phyloP scores from a whole-genome alignment of 2,797 vertebrate genomes.

The Propithecus deckenii region DNA sequence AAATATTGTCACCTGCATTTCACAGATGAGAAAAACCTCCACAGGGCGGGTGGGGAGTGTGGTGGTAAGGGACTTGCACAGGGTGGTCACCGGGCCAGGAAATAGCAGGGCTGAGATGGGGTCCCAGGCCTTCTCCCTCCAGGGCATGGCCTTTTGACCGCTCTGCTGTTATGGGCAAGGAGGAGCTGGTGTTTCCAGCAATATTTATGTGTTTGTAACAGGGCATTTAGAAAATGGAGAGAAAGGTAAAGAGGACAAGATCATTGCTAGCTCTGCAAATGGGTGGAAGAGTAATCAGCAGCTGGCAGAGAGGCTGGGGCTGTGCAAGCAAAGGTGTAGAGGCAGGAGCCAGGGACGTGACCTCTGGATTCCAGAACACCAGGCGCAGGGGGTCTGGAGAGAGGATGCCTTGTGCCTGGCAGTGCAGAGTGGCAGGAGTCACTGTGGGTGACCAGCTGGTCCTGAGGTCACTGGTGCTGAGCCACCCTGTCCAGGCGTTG shows the following conservation, averaged over 20 bases:
- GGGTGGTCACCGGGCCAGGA: neutral
- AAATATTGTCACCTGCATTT: neutral
- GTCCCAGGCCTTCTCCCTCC: neutral
- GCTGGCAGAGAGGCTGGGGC: neutral
- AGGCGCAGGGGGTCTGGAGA: neutral
- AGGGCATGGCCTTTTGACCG: neutral
- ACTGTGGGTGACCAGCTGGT: neutral
- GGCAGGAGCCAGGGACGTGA: neutral
- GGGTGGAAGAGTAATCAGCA: neutral
- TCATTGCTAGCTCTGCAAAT: neutral
- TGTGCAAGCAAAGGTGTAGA: neutral
- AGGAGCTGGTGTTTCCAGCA: neutral
- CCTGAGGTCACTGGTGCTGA: neutral
- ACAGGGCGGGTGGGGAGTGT: neutral
- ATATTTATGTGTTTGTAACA: neutral
- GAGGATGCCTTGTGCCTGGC: neutral
- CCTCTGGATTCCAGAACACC: neutral
- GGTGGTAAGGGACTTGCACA: neutral
- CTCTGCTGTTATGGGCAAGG: neutral
- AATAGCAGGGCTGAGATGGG: neutral
- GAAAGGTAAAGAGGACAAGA: neutral
- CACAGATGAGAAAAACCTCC: neutral
- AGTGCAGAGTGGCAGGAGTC: neutral
- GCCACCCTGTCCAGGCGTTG: neutral
- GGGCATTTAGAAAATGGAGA: neutral